Evolutionary conservation across 2,113 vertebrate genomes (phyloP).

Genomic region (Anser cygnoides): DNA sequence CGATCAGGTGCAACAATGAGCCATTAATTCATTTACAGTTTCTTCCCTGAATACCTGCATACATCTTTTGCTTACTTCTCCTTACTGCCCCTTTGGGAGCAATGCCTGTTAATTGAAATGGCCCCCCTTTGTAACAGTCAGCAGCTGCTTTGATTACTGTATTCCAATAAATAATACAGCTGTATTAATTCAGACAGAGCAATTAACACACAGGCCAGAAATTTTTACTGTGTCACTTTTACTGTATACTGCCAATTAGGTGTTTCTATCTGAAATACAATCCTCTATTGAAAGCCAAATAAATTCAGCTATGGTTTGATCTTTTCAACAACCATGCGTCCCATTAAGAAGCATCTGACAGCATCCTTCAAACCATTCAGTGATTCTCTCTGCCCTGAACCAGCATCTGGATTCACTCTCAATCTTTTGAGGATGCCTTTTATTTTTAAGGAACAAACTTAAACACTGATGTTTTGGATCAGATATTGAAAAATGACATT

Average conservation of each 20-base stretch:
- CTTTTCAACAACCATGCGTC: constrained; percentile 28
- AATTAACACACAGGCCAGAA: constrained; percentile 74
- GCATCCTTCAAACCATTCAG: not conserved
- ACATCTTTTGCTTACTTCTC: constrained; percentile 27
- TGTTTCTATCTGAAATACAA: constrained; percentile 66
- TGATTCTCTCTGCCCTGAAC: not conserved
- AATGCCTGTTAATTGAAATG: constrained; percentile 67
- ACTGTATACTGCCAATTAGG: constrained; percentile 62
- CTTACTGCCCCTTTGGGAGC: constrained; percentile 67
- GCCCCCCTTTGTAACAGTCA: constrained; percentile 39
- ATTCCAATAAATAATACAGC: constrained; percentile 70
- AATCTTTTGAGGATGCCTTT: not conserved
- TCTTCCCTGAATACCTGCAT: constrained; percentile 14
- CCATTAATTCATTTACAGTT: not conserved
- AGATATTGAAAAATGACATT: not conserved
- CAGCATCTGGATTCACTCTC: not conserved
- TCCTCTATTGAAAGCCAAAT: constrained; percentile 47
- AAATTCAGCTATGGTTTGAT: constrained; percentile 54
- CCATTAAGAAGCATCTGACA: constrained; percentile 22
- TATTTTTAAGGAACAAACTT: not conserved
- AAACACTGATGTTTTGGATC: not conserved
- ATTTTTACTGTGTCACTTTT: constrained; percentile 61
- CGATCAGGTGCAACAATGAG: not conserved
- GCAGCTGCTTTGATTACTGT: constrained; percentile 65
- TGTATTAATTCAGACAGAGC: constrained; percentile 73